Conservation (phyloP, 2,888 invertebrate species). For the Drosophila greeni region DNA sequence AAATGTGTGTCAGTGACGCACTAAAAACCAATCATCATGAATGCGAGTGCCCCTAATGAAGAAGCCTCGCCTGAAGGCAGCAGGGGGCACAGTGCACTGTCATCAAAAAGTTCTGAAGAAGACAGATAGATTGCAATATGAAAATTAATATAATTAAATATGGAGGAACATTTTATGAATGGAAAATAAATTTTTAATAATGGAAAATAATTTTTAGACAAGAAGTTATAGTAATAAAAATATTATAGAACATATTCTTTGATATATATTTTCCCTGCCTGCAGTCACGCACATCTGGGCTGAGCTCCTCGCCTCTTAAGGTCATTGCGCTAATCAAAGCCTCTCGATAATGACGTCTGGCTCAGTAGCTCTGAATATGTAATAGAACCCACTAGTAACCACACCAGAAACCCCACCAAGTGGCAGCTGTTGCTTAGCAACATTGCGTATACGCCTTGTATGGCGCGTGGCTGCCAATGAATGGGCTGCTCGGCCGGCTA, state of each 20-base stretch:
- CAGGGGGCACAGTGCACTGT: conserved; percentile 16
- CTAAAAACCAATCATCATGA: conserved; percentile 48
- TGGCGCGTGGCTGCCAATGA: conserved; percentile 24
- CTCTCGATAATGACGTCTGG: conserved; percentile 12
- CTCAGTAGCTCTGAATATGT: conserved; percentile 3
- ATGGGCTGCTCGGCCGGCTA: conserved; percentile 15
- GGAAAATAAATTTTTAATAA: too few relatives aligned
- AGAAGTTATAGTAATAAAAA: not conserved
- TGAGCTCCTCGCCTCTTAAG: conserved; percentile 2
- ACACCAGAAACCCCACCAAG: conserved; percentile 11
- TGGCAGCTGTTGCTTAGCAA: conserved; percentile 22
- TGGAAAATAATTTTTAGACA: too few relatives aligned
- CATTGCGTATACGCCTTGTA: conserved; percentile 44
- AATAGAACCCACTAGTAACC: too few relatives aligned
- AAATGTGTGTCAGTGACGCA: conserved; percentile 71
- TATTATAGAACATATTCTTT: too few relatives aligned
- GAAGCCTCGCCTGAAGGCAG: conserved; percentile 16
- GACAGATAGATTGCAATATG: not conserved
- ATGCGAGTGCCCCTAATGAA: conserved; percentile 35
- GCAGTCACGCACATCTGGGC: not conserved
- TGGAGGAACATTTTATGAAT: not conserved
- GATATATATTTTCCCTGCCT: not conserved
- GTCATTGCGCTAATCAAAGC: conserved; percentile 16
- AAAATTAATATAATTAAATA: not conserved
- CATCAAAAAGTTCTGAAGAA: not conserved